A percentile compares a stretch with the other conserved stretches of the same genome.
phyloP scores from a whole-genome alignment of 2,888 invertebrate genomes.

The Microplitis deprimator region DNA sequence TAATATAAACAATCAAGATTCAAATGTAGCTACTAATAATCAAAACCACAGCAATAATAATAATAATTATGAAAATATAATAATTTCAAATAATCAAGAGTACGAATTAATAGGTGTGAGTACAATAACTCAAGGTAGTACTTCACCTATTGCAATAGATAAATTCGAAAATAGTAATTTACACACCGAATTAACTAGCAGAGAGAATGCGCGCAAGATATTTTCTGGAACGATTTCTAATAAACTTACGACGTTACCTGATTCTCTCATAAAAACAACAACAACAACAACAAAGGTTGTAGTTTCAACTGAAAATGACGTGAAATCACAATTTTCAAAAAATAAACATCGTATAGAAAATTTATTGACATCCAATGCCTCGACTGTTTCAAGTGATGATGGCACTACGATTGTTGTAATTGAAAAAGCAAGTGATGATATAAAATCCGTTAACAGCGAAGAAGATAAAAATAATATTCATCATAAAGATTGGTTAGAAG shows the following conservation, averaged over 20 bases:
- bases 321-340: conserved; percentile 8
- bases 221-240: not conserved
- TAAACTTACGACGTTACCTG: not conserved
- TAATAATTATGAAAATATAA: not conserved
- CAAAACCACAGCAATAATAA: not conserved
- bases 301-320: not conserved
- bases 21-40: not conserved
- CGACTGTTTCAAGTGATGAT: conserved; percentile 58
- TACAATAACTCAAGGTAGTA: not conserved
- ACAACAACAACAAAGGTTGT: not conserved
- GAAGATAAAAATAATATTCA: conserved; percentile 66
- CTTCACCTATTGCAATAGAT: not conserved
- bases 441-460: conserved; percentile 55
- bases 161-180: not conserved
- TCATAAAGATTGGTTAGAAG: conserved; percentile 68
- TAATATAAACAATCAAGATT: not conserved
- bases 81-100: not conserved
- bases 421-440: conserved; percentile 62
- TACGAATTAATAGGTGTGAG: not conserved
- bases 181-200: not conserved
- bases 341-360: not conserved
- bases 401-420: conserved; percentile 63
- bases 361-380: not conserved
- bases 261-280: not conserved
- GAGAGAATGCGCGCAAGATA: not conserved